Evolutionary conservation across 2,113 vertebrate species (phyloP), one percentile per base, ranked within the genome.

Genomic region (Takifugu flavidus): DNA sequence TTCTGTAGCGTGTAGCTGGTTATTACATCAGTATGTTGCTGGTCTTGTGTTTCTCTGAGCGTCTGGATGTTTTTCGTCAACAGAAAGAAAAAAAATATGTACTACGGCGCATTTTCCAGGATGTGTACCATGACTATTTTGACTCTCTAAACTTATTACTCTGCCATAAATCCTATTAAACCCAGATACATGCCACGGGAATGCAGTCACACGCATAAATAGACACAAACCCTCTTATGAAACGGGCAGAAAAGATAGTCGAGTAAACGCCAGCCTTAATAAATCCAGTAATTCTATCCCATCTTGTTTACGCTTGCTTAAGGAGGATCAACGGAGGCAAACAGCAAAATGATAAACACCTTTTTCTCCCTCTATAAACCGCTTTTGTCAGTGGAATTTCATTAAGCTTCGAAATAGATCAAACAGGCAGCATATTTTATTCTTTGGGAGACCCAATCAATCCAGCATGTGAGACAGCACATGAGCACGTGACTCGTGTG

Each of bases 111-210:
- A 31, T 6, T 39, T 10, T 39, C 34, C 34, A 39, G 34, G 7
- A 39, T 39, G 34, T 10, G 34, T 11, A 11, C 11, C 34, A 39
- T 39, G 13, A 60, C 27, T 66, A 58, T 25, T 39, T 72, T 64
- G 66, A 75, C 72, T 70, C 69, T 64, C 55, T 31, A 44, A 65
- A 56, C 56, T 20, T 20, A 20, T 20, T 20, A 20, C 20, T 20
- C 20, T 20, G 20, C 20, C 20, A 20, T 43, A 85, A 83, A 83
- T 78, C 71, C 68, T 60, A 71, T 85, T 82, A 82, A 39, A 39
- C 34, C 11, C 53, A 47, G 47, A 73, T 62, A 20, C 49, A 27
- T 51, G 42, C 49, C 12, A 13, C 2, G 13, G 49, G 25, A 29
- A 39, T 58, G 49, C 11, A 3, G 14, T 44, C 8, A 25, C 43